Conservation (phyloP, 2,113 vertebrate species). For the Pelusios castaneus region DNA sequence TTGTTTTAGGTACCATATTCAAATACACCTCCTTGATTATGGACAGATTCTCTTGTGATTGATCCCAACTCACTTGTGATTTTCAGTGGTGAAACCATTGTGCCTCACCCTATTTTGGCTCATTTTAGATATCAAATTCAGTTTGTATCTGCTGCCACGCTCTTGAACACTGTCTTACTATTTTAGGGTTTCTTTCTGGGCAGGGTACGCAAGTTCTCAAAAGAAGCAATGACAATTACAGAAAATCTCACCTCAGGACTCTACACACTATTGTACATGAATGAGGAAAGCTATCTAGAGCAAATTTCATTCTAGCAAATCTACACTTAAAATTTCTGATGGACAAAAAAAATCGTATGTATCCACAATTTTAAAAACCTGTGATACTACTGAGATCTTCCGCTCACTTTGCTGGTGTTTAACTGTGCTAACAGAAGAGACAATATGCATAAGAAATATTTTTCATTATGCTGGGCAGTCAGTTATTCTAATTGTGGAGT, state of each 20-base stretch:
- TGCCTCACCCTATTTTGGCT: background rate
- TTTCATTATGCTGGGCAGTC: background rate
- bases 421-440: background rate
- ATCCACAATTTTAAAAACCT: background rate
- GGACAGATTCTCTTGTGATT: background rate
- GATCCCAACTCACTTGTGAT: background rate
- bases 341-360: rapidly evolving
- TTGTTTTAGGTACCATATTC: rapidly evolving
- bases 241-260: background rate
- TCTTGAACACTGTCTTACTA: rapidly evolving
- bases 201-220: rapidly evolving
- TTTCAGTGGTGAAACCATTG: background rate
- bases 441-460: background rate
- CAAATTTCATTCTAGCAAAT: background rate
- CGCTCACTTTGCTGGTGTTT: background rate
- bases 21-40: background rate
- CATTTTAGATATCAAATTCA: background rate
- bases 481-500: background rate
- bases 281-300: rapidly evolving
- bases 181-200: background rate
- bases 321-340: background rate
- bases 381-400: background rate
- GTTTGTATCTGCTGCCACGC: rapidly evolving
- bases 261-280: background rate
- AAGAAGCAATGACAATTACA: background rate